These are phyloP conservation scores for Synanthedon tipuliformis DNA, from an alignment of 2,888 invertebrate genomes.

Conservation along the genomic window DNA sequence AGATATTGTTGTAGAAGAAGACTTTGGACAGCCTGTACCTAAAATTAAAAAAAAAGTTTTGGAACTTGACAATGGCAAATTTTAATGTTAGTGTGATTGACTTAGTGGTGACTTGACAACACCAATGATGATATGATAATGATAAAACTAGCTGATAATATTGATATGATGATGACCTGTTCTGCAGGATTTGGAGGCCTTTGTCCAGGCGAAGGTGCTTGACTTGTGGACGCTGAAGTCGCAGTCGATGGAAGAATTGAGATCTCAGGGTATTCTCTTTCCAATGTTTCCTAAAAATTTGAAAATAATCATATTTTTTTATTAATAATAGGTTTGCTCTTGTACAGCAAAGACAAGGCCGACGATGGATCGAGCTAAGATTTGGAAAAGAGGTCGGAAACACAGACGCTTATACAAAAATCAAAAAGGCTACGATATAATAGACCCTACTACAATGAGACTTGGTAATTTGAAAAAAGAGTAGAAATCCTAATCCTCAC, in stretches of 20 bases:
- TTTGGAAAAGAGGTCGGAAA: too few relatives aligned
- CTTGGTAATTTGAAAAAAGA: too few relatives aligned
- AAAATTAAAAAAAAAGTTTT: constrained; percentile 4
- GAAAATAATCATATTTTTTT: neutral
- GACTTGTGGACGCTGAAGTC: constrained; percentile 47
- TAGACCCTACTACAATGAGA: too few relatives aligned
- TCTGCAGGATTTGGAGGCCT: constrained; percentile 59
- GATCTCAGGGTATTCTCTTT: constrained; percentile 65
- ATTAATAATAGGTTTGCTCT: too few relatives aligned
- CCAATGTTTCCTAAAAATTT: constrained; percentile 53
- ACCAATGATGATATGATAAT: neutral
- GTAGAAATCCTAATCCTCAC: constrained; percentile 16
- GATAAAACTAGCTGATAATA: neutral
- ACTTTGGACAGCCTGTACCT: constrained; percentile 66
- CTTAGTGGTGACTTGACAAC: too few relatives aligned
- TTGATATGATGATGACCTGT: constrained; percentile 28
- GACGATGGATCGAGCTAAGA: too few relatives aligned
- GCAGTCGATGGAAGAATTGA: constrained; percentile 67
- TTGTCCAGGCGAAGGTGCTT: constrained; percentile 53
- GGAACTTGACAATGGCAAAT: neutral
- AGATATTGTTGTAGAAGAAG: constrained; percentile 60
- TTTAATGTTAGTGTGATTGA: too few relatives aligned
- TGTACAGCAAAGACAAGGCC: too few relatives aligned
- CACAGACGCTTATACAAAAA: neutral
- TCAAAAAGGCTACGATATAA: neutral